Base-by-base conservation (phyloP, 2,888 invertebrate species). In the Serripes groenlandicus region DNA sequence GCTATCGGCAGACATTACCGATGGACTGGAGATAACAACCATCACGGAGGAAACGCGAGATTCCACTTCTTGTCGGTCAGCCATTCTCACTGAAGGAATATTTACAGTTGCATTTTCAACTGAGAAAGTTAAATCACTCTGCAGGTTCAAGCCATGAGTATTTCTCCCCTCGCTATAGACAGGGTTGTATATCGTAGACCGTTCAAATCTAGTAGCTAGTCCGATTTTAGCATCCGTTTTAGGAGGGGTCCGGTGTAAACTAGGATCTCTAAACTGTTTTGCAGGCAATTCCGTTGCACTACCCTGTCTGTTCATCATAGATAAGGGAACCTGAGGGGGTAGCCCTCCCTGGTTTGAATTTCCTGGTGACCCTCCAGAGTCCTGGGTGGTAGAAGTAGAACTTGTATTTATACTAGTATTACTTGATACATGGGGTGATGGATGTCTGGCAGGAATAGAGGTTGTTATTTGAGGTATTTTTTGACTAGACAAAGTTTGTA, bases 121-220 rank as follows among this genome's bases (percentile, higher is more conserved):
- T 32, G 81, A 83, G 58, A 81, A 83, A 18, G 88, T 81, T 15
- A 83, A 42, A 62, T 83, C 83, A 85, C 86, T 90, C 64, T 82
- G 84, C 52, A 85, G 72, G 70, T 83, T 75, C 5, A 72, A 15
- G 26, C 54, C 54, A 23, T 35, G 35, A 56, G 56, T 35, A 71
- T 54, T 71, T 74, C 78, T 73, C 26, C 62, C 75, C 0, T 68
- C 84, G 18, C 82, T 82, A 64, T 71, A 78, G 21, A 75, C 35
- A 35, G 82, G 81, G 64, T 81, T 80, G 28, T 69, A 73, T 9
- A 85, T 83, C 4, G 88, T 86, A 28, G 82, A 88, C 34, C 93
- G 78, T 78, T 93, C 93, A 86, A 93, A 92, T n/a, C 94, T 85
- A 15, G 92, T 93, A 1, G 93, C 93, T 32, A 93, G 91, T 18